Evolutionary conservation across 2,888 invertebrate species (phyloP).

Genomic region (Macropis europaea): DNA sequence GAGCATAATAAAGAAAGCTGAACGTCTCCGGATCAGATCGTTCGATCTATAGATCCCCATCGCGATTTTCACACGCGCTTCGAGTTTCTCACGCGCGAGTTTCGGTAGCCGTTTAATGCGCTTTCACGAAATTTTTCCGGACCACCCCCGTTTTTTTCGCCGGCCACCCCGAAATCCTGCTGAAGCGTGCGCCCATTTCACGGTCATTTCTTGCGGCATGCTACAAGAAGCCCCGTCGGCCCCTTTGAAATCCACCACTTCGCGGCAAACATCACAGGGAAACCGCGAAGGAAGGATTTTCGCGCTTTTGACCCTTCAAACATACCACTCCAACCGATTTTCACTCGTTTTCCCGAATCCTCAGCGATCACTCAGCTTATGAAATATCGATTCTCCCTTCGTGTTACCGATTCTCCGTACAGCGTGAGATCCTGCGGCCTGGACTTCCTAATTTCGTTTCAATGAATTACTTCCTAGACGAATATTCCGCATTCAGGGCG

Average conservation of each 20-base stretch:
- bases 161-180: slow-evolving; percentile 52
- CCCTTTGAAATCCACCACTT: slow-evolving; percentile 68
- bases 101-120: slow-evolving; percentile 9
- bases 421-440: slow-evolving; percentile 41
- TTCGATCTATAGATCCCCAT: neutral
- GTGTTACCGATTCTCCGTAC: slow-evolving; percentile 9
- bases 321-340: slow-evolving; percentile 32
- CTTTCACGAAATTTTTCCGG: slow-evolving; percentile 33
- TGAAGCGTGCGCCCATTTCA: slow-evolving; percentile 62
- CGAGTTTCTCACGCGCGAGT: slow-evolving; percentile 38
- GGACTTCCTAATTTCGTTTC: slow-evolving; percentile 44
- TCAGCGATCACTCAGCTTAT: neutral
- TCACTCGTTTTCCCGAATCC: slow-evolving; percentile 27
- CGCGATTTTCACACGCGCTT: slow-evolving; percentile 32
- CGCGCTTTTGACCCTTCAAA: slow-evolving; percentile 73
- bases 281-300: slow-evolving; percentile 71
- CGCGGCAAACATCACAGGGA: slow-evolving; percentile 70
- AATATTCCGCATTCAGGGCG: slow-evolving; percentile 1
- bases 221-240: slow-evolving; percentile 39
- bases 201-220: slow-evolving; percentile 42
- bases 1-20: too few relatives aligned
- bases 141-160: slow-evolving; percentile 33
- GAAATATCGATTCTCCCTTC: slow-evolving; percentile 21
- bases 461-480: slow-evolving; percentile 1
- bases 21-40: too few relatives aligned